A percentile compares a stretch with the other conserved stretches of the same genome.
Conservation (phyloP, 2,888 invertebrate genomes). For the Fragum whitleyi region DNA sequence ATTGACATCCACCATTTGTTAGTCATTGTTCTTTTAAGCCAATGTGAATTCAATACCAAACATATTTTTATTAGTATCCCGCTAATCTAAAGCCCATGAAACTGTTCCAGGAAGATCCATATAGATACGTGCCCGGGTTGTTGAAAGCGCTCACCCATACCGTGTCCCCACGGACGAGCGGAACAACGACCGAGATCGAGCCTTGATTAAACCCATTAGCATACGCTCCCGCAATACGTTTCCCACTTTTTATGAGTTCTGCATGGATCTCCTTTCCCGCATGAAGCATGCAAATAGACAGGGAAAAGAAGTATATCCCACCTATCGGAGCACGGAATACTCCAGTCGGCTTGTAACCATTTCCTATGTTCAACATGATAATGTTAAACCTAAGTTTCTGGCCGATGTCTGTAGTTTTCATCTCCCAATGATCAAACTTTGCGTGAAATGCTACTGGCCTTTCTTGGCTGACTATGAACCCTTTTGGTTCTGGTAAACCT, state of each 20-base stretch:
- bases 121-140: background rate
- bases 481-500: background rate
- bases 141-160: background rate
- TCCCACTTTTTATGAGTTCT: background rate
- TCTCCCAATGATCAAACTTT: background rate
- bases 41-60: too few species aligned
- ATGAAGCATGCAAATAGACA: background rate
- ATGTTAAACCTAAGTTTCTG: background rate
- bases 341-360: background rate
- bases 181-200: background rate
- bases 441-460: conserved; percentile 12
- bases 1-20: too few species aligned
- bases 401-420: background rate
- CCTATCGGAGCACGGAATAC: background rate
- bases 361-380: background rate
- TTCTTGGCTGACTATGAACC: background rate
- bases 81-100: background rate
- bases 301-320: conserved; percentile 9
- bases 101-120: background rate
- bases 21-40: too few species aligned
- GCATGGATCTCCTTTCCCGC: background rate
- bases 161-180: background rate
- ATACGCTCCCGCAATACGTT: background rate
- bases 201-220: background rate
- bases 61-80: too few species aligned